Base-by-base conservation (phyloP, 2,888 invertebrate species). In the Lithosia quadra region DNA sequence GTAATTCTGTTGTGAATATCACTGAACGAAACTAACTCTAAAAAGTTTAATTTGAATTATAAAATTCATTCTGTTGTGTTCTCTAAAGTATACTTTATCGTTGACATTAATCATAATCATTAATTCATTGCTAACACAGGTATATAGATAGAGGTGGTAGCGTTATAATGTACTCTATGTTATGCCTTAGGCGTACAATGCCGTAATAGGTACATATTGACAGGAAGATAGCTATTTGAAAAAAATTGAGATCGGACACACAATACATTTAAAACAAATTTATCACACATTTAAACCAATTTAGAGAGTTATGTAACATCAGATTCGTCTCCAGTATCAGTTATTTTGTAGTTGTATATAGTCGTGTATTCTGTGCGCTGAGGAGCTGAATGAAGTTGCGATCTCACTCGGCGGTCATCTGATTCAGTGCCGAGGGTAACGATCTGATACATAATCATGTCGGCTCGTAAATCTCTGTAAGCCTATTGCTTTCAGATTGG, bases 381-480 rank as follows among this genome's bases (percentile, higher is more conserved):
- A 2, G 21, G 34, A 36, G 7, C 7, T 22, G 59, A 36, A 7
- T 21, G 8, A 36, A 59, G 13, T 36, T 21, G 22, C 59, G 59
- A 36, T 8, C 15, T 36, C 22, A 22, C 2, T 15, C 8, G 4
- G 24, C 24, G 24, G 18, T 24, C 22, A 24, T 60, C 22, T 15
- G 15, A 22, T 24, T 22, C 8, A 3, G 36, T 13, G 18, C 24
- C 1, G 22, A n/a, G 55, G 24, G 56, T 13, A 15, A 56, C 24
- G 21, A 15, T 15, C 24, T 24, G 22, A 22, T 22, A 56, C 24
- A 24, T 22, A 56, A 56, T 56, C 56, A 28, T 24, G 24, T 28
- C 56, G 22, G 22, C 24, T 56, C 56, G 15, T 56, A 49, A 49
- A 24, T 56, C 56, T 56, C 56, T 56, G 56, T 49, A 49, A 24